Evolutionary conservation across 2,797 vertebrate species (phyloP).

Genomic region (Carapus acus): DNA sequence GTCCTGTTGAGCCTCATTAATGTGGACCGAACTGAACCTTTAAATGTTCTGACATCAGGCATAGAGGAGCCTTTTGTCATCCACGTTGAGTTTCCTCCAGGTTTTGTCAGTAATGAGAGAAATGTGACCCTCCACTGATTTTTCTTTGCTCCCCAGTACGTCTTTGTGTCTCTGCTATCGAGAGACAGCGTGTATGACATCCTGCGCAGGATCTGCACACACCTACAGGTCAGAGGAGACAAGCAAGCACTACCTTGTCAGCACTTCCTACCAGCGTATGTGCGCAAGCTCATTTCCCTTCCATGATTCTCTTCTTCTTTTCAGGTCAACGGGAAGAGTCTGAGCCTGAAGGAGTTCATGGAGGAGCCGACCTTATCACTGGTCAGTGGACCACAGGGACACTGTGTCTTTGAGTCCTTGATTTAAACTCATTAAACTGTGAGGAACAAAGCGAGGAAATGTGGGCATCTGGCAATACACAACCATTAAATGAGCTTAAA

Average conservation of each 20-base stretch:
- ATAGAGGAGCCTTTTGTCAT: no score
- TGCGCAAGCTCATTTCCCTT: constrained; percentile 6
- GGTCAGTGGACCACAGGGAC: constrained; percentile 66
- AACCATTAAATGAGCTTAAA: not conserved
- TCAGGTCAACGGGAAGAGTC: constrained; percentile 84
- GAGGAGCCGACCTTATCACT: constrained; percentile 81
- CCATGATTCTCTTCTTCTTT: no score
- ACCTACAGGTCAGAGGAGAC: constrained; percentile 81
- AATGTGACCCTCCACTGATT: not conserved
- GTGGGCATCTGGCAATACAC: not conserved
- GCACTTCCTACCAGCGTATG: no score
- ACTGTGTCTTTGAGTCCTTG: not conserved
- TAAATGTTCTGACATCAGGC: no score
- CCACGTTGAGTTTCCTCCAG: no score
- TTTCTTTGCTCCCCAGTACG: constrained; percentile 72
- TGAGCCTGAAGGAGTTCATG: constrained; percentile 85
- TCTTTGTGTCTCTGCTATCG: constrained; percentile 93
- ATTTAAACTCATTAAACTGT: not conserved
- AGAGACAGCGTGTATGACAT: constrained; percentile 91
- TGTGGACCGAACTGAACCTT: no score
- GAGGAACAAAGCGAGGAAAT: constrained; percentile 3
- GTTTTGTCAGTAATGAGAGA: no score
- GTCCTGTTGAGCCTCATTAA: no score
- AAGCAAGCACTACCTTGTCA: not conserved
- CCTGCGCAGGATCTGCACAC: constrained; percentile 90